Base-by-base conservation (phyloP, 2,113 vertebrate genomes). In the Cromileptes altivelis region DNA sequence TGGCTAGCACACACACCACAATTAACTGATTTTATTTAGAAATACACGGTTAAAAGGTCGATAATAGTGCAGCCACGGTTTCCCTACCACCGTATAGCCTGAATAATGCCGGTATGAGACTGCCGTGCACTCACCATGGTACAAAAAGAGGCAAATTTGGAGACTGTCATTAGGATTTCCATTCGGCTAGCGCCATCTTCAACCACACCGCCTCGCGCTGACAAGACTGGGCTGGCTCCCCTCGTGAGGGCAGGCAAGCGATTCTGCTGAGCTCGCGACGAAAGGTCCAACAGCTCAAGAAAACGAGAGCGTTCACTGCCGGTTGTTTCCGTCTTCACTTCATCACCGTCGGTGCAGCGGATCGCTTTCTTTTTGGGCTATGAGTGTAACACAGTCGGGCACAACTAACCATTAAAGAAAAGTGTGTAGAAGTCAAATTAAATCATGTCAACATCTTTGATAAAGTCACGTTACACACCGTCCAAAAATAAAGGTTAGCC, bases 151-250 rank as follows among this genome's bases (percentile, higher is more conserved):
- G 97, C 97, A 96, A 98, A 97, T 96, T 97, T 98, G 95, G 97
- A 97, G 96, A 98, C 97, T 96, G 97, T 98, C 97, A 98, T 98
- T 96, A 98, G 97, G 97, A 97, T 97, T 98, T 98, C 97, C 97
- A 98, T 97, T 96, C 97, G 97, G 96, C 96, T 96, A 96, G 96
- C 97, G 97, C 97, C 97, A 98, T 98, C 96, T 97, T 97, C 96
- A 95, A 96, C 96, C 94, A 95, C 95, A 95, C 95, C 93, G 93
- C 95, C 89, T 96, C 91, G 93, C 94, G 90, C 84, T 93, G 91
- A 92, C 85, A 90, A 88, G 80, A 91, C 87, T 86, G 88, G 90
- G 90, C 92, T 94, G 82, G 72, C 69, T 85, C 74, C 74, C 85
- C 92, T 86, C 82, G 91, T 92, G 90, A 92, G 85, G 78, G 72